Percentiles rank a stretch among this genome's conserved stretches.
phyloP scores from a whole-genome alignment of 2,888 invertebrate genomes.

The Nemotelus pantherinus region DNA sequence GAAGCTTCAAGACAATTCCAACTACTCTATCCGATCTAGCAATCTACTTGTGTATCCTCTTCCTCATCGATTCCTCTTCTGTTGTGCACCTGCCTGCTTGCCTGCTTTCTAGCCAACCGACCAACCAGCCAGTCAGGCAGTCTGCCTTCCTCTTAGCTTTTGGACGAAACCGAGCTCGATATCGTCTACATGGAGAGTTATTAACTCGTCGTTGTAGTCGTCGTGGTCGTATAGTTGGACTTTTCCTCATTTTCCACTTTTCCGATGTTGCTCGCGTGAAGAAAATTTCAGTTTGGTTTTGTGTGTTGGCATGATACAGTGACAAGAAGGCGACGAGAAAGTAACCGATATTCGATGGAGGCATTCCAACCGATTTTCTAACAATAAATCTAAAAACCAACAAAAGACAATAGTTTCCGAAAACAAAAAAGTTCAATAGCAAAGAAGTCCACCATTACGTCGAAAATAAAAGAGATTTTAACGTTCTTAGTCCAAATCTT shows the following conservation, averaged over 20 bases:
- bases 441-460: no score
- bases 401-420: not conserved
- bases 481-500: no score
- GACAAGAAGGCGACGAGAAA: slow-evolving; percentile 19
- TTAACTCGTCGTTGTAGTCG: no score
- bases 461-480: no score
- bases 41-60: not conserved
- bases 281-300: slow-evolving; percentile 44
- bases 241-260: slow-evolving; percentile 40
- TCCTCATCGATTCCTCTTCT: not conserved
- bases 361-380: not conserved
- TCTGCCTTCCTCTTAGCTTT: not conserved
- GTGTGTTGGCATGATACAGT: slow-evolving; percentile 41
- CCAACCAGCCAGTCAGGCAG: not conserved
- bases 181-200: not conserved
- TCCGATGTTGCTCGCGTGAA: slow-evolving; percentile 19
- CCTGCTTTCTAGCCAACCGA: not conserved
- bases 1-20: slow-evolving; percentile 8
- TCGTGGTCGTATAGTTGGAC: not conserved
- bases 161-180: not conserved
- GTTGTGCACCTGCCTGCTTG: not conserved
- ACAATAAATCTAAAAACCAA: not conserved
- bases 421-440: not conserved
- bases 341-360: not conserved
- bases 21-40: not conserved